phyloP scores from a whole-genome alignment of 1,140 invertebrate species.

The Aphaenogaster rudis region DNA sequence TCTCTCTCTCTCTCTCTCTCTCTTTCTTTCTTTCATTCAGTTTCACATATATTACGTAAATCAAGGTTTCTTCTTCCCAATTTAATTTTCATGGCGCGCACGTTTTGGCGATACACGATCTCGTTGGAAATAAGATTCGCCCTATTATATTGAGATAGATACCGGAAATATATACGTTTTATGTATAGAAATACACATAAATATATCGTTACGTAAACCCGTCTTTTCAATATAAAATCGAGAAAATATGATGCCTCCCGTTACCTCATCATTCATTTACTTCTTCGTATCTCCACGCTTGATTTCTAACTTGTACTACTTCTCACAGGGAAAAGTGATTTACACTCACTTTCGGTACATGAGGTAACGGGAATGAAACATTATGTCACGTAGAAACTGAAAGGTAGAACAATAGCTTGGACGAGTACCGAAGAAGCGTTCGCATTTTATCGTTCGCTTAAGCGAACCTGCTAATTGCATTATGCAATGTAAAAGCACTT shows the following conservation, averaged over 20 bases:
- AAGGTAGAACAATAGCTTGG: conserved; percentile 25
- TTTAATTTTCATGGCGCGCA: not conserved
- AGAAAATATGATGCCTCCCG: not conserved
- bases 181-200: not conserved
- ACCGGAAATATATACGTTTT: not conserved
- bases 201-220: not conserved
- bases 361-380: not conserved
- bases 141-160: not conserved
- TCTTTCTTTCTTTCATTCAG: not conserved
- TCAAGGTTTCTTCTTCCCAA: not conserved
- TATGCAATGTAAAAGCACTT: conserved; percentile 45
- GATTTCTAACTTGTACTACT: conserved; percentile 13
- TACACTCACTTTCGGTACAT: not conserved
- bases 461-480: conserved; percentile 25
- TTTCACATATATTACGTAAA: conserved; percentile 1
- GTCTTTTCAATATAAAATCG: not conserved
- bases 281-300: not conserved
- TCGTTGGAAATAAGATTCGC: not conserved
- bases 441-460: conserved; percentile 20
- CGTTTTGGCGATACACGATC: not conserved
- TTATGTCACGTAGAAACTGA: conserved; percentile 1
- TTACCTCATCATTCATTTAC: conserved; percentile 5
- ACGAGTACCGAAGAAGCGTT: conserved; percentile 17
- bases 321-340: not conserved
- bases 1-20: not conserved